phyloP scores from a whole-genome alignment of 2,113 vertebrate species.

The Solea solea region DNA sequence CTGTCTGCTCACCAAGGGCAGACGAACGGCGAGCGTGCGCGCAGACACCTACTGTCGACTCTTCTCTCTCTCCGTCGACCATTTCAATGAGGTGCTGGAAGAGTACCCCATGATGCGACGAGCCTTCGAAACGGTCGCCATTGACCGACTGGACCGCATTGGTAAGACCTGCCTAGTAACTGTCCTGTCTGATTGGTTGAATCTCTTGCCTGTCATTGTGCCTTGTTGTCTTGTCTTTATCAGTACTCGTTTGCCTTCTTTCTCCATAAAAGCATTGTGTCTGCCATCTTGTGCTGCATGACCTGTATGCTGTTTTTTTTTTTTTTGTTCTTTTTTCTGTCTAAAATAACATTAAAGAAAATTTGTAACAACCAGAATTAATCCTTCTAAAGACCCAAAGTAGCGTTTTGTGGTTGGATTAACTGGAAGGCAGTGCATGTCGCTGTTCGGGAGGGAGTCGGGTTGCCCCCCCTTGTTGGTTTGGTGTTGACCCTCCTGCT shows the following conservation, averaged over 20 bases:
- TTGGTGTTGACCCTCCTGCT: conserved; percentile 78
- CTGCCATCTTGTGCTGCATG: conserved; percentile 82
- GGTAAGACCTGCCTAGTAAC: conserved; percentile 79
- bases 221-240: conserved; percentile 73
- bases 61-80: conserved; percentile 97
- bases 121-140: conserved; percentile 98
- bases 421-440: conserved; percentile 82
- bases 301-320: conserved; percentile 67
- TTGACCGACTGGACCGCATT: conserved; percentile 96
- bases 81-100: conserved; percentile 98
- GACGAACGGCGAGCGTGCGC: conserved; percentile 95
- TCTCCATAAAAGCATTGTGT: conserved; percentile 78
- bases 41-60: conserved; percentile 98
- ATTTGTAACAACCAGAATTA: conserved; percentile 66
- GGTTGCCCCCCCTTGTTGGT: conserved; percentile 67
- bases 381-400: conserved; percentile 72
- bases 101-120: conserved; percentile 99
- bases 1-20: conserved; percentile 96
- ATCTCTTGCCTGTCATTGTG: conserved; percentile 74
- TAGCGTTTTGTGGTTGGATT: conserved; percentile 75
- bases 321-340: conserved; percentile 35
- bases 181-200: conserved; percentile 46
- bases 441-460: conserved; percentile 76
- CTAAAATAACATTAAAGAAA: conserved; percentile 46
- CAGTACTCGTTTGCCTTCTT: conserved; percentile 69